Evolutionary conservation across 2,797 vertebrate species (phyloP), one percentile per base, ranked within the genome.

Genomic region (Sciaenops ocellatus): DNA sequence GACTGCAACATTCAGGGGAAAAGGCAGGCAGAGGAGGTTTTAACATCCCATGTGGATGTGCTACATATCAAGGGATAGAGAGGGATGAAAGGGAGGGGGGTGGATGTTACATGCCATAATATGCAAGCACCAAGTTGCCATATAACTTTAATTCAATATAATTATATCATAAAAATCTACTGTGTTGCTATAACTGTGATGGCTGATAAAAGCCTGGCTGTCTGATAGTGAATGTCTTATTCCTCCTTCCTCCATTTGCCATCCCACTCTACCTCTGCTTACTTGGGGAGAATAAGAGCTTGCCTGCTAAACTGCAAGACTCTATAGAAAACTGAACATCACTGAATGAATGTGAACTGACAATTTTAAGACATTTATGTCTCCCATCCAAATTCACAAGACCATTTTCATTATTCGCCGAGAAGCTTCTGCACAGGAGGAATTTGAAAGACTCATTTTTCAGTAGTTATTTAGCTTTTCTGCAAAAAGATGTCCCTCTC

Each of bases 351-450:
- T 71, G 78, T 41, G 66, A 82, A 60, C 67, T 41, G 28, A 74
- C 68, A 82, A 81, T 71, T 81, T 52, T 47, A 66, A 84, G 67
- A 86, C 78, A 77, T 90, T 87, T 79, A 77, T 72, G 46, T 76
- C 47, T 41, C 68, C 60, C 69, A 34, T 82, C 63, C 38, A 75
- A 76, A 85, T 82, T 69, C 70, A 75, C 66, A 71, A 57, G 56
- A 74, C 47, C 73, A 47, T 85, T 80, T 83, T 56, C 62, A 90
- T 90, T 83, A 82, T 74, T 87, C 80, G 84, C 84, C 4, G 3
- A 41, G 54, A 80, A 30, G 42, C 52, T 7, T 61, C 62, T 20
- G 41, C 56, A 46, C 63, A 17, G 60, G 64, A 55, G 55, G 54
- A 65, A 68, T 81, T 11, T 50, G 38, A 76, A 73, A 78, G 66